Base-by-base conservation (phyloP, 2,888 invertebrate genomes). In the Netelia fuscicornis region DNA sequence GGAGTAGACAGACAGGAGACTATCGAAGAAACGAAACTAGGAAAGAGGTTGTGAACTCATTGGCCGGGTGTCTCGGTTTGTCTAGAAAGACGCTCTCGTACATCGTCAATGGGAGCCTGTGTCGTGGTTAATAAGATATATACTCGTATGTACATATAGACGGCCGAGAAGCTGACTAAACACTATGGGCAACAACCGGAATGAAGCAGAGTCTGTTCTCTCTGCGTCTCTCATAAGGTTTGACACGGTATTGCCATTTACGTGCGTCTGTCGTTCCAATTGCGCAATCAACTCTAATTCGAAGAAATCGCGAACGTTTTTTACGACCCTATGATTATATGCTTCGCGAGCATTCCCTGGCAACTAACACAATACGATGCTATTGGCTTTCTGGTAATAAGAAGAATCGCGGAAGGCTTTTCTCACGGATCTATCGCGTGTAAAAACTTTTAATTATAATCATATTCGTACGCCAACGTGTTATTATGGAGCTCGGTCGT, bases 221-320 rank as follows among this genome's bases (percentile, higher is more conserved):
- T 78, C 70, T 25, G 52, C 20, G 9, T 25, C 56, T 80, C 71
- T 54, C 67, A 52, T 13, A 52, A 77, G 65, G 54, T 77, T 84
- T 71, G 84, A 84, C 84, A 81, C 58, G 70, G 70, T 76, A 68
- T 56, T 56, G 25, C 74, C 81, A 84, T 81, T 74, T 74, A 78
- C 74, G 84, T 74, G 54, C 64, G 72, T 56, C 48, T 72, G 71
- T 78, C 74, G 84, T 81, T 78, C 70, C 79, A 85, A 86, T 86
- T 86, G 78, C 60, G 83, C 74, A 72, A 85, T 86, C 79, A 83
- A 83, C 83, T 86, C 81, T 81, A 83, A 86, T 86, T 86, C 84
- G 54, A 72, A 68, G 75, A 76, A 86, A 78, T 81, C 68, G 68
- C 78, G 72, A 78, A 67, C 72, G 67, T 67, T 81, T 58, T 58